Evolutionary conservation across 2,888 invertebrate genomes (phyloP), one percentile per base, ranked within the genome.

Genomic region (Eustalomyia histrio): DNA sequence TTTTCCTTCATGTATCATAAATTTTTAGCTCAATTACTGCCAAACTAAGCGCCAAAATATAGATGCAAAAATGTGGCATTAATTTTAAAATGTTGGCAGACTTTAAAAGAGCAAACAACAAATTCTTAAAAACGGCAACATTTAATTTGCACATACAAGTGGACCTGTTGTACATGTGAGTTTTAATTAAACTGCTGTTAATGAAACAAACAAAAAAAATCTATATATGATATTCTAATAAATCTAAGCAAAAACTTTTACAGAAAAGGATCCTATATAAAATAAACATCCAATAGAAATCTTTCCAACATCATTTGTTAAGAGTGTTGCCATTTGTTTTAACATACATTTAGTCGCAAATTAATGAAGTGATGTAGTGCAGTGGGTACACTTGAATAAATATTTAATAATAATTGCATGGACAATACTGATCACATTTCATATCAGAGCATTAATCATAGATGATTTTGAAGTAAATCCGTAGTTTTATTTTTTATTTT

Each of bases 21-120:
- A 82, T 82, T 79, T 84, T 84, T 84, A 84, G 83, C 85, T 84
- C 83, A 84, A 85, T 85, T 85, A 84, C 85, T 84, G 84, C 83
- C 83, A 84, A 84, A 84, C 82, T 83, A 83, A 80, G 85, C 84
- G 84, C 83, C 82, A 79, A 79, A 83, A 83, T 74, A 83, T 74
- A 83, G 83, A 75, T 69, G 78, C 76, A 79, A 79, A 83, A 83
- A 82, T 79, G 78, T 61, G 72, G 80, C 80, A 81, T 81, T 81
- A 81, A 81, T 81, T 81, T 81, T 57, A 50, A 72, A 81, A 81
- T 81, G 74, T 81, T 81, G 80, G 78, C 78, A 78, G 65, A 14
- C 29, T 60, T 14, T 33, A 43, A 24, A 57, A 52, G 33, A 24
- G 21, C 47, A 9, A n/a, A 14, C 6, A 47, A 47, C 6, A 47